These are phyloP conservation scores for Zaprionus obscuricornis DNA, from an alignment of 2,888 invertebrate species.

Conservation along the genomic window DNA sequence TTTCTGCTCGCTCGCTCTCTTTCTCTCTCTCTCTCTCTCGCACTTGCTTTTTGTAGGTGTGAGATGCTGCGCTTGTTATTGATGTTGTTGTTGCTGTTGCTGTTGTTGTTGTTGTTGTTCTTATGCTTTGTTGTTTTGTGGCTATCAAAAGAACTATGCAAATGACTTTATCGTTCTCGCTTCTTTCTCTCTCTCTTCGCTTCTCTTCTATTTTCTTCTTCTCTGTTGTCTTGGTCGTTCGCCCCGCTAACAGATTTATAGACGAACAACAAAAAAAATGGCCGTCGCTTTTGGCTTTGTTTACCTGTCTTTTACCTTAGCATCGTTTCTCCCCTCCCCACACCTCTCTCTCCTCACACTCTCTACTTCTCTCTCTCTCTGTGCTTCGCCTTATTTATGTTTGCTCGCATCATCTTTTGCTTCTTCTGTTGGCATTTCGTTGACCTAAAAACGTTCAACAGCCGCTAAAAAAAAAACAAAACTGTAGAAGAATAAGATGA, in stretches of 20 bases:
- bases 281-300: slow-evolving; percentile 45
- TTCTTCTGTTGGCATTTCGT: slow-evolving; percentile 71
- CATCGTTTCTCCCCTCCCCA: not conserved
- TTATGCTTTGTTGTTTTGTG: slow-evolving; percentile 24
- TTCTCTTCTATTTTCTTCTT: not conserved
- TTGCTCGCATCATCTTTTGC: slow-evolving; percentile 66
- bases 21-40: not conserved
- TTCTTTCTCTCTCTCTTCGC: not conserved
- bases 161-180: slow-evolving; percentile 70
- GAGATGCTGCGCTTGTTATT: slow-evolving; percentile 30
- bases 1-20: slow-evolving; percentile 4
- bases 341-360: not conserved
- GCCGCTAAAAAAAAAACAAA: slow-evolving; percentile 44
- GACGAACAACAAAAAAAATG: slow-evolving; percentile 54
- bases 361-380: not conserved
- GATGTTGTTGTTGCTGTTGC: slow-evolving; percentile 21
- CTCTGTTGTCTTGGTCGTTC: slow-evolving; percentile 6
- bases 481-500: slow-evolving; percentile 13
- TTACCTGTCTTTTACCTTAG: slow-evolving; percentile 61
- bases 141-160: slow-evolving; percentile 72
- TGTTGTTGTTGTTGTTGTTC: slow-evolving; percentile 17
- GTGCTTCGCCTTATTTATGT: slow-evolving; percentile 57
- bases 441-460: slow-evolving; percentile 76
- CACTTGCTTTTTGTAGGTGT: slow-evolving; percentile 53
- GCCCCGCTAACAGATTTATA: slow-evolving; percentile 52